Evolutionary conservation across 2,113 vertebrate genomes (phyloP), one percentile per base, ranked within the genome.

Genomic region (Dicentrarchus labrax): DNA sequence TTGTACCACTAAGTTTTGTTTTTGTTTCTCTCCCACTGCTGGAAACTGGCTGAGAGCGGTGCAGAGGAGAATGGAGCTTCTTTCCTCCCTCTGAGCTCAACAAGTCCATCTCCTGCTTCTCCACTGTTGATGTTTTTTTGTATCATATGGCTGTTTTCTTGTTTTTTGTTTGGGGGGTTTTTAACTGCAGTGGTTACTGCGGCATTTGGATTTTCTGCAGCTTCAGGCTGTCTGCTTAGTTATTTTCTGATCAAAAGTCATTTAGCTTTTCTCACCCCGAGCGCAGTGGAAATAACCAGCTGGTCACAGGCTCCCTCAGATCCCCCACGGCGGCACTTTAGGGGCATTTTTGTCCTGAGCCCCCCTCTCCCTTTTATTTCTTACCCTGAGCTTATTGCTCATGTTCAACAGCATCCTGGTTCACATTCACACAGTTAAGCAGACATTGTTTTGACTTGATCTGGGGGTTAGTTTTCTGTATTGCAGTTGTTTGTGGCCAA

Each of bases 231-330:
- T 62, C n/a, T 48, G 30, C 45, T 79, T 0, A 8, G 59, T 78
- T 88, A 76, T 79, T 84, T 79, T 82, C 78, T 86, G 86, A 84
- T 86, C 62, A 88, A 70, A 69, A 60, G 72, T 68, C 0, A 54
- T 71, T 57, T 84, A 2, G 12, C 43, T 80, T 59, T 72, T 81
- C 19, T 82, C 60, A 62, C 82, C 79, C 68, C 12, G 36, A 86
- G 56, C 38, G 1, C 21, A 71, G 24, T 69, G 72, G 65, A 83
- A 88, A 88, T 60, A 67, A 84, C 47, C 85, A 86, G 53, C 74
- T 79, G 80, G 39, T 73, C 80, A 59, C 43, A 79, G 79, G 45
- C 66, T 61, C 30, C 57, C 45, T 60, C 50, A 43, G 59, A 74
- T 84, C 70, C 30, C 66, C 56, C 36, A 53, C 4, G 8, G 72